phyloP scores from a whole-genome alignment of 1,140 invertebrate species.

The Drosophila ambigua region DNA sequence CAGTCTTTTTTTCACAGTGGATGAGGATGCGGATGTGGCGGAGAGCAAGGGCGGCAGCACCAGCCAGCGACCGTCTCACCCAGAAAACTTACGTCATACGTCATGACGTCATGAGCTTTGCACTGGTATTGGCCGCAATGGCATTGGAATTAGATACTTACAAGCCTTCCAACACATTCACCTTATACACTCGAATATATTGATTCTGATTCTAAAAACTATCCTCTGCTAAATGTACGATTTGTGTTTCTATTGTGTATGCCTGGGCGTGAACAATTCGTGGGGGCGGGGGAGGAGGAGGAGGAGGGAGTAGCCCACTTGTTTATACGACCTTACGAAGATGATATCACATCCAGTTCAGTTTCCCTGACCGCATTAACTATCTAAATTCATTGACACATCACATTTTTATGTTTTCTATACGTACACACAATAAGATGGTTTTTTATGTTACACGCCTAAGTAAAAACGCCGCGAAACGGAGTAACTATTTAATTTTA shows the following conservation, averaged over 20 bases:
- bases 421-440: conserved; percentile 17
- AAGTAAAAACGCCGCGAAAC: conserved; percentile 4
- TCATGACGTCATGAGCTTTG: conserved; percentile 9
- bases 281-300: too few relatives aligned
- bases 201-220: conserved; percentile 4
- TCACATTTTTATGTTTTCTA: neutral
- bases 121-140: conserved; percentile 21
- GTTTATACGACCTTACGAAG: too few relatives aligned
- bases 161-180: conserved; percentile 14
- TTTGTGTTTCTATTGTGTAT: neutral
- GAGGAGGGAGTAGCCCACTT: too few relatives aligned
- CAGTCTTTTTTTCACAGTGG: too few relatives aligned
- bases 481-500: conserved; percentile 2
- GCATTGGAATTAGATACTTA: conserved; percentile 19
- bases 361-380: neutral
- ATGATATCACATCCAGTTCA: neutral
- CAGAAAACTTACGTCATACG: conserved; percentile 38
- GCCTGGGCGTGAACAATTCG: neutral
- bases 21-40: too few relatives aligned
- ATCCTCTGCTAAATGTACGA: too few relatives aligned
- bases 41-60: too few relatives aligned
- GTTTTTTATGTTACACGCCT: conserved; percentile 6
- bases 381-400: neutral
- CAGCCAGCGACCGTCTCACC: neutral
- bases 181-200: conserved; percentile 25